Evolutionary conservation across 2,888 invertebrate species (phyloP).

Genomic region (Rhamphomyia laevipes): DNA sequence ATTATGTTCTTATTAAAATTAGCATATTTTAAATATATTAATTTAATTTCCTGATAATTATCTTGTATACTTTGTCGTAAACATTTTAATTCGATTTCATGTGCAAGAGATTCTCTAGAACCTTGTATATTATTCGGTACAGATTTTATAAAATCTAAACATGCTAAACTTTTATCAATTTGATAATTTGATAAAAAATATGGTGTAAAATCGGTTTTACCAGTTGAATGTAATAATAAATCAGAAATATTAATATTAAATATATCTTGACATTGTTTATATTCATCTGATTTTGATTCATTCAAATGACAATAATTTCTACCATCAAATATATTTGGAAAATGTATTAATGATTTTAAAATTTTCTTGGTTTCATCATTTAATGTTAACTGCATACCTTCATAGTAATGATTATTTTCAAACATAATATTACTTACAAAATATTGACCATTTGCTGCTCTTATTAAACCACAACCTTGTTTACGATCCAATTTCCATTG

Average conservation of each 20-base stretch:
- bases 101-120: not conserved
- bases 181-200: no score
- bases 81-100: not conserved
- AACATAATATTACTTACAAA: constrained; percentile 7
- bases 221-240: not conserved
- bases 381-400: not conserved
- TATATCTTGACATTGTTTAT: not conserved
- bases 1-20: not conserved
- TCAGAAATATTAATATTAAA: not conserved
- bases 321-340: not conserved
- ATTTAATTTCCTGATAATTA: not conserved
- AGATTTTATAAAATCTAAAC: no score
- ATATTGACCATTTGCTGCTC: constrained; percentile 9
- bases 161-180: no score
- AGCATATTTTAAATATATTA: not conserved
- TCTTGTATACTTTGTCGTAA: not conserved
- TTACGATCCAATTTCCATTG: constrained; percentile 5
- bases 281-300: no score
- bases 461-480: constrained; percentile 7
- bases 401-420: not conserved
- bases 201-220: no score
- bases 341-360: constrained; percentile 5
- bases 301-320: no score
- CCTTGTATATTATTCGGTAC: not conserved
- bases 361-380: not conserved